These are phyloP conservation scores for Cyclura pinguis DNA, from an alignment of 2,797 vertebrate genomes.

Conservation along the genomic window DNA sequence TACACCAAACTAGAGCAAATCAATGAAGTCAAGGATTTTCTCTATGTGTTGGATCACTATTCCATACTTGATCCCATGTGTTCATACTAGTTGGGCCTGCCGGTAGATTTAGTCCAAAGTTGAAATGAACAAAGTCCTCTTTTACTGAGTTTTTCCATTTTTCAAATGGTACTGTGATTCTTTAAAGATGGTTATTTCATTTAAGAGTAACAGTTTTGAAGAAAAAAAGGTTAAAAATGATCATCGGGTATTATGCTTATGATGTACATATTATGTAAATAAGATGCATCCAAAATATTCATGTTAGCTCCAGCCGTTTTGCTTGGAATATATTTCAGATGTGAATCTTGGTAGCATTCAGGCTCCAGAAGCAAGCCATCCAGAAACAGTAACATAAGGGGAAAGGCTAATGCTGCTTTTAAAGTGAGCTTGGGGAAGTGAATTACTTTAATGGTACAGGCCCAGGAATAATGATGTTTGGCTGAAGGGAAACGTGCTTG, in stretches of 20 bases:
- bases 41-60: too few relatives aligned
- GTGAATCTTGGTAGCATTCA: neutral
- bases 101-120: neutral
- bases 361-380: slow-evolving; percentile 19
- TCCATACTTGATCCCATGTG: too few relatives aligned
- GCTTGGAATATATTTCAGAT: slow-evolving; percentile 23
- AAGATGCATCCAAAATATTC: neutral
- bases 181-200: neutral
- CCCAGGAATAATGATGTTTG: neutral
- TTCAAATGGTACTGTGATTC: neutral
- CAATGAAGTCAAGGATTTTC: too few relatives aligned
- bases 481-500: neutral
- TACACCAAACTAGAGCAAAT: too few relatives aligned
- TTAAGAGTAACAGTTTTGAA: slow-evolving; percentile 2
- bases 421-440: slow-evolving; percentile 35
- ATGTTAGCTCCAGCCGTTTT: slow-evolving; percentile 21
- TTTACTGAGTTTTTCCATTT: neutral
- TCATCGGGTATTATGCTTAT: neutral
- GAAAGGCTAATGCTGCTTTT: slow-evolving; percentile 40
- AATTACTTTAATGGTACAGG: neutral
- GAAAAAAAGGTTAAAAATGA: neutral
- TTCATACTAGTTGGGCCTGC: too few relatives aligned
- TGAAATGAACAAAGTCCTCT: neutral
- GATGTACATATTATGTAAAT: neutral
- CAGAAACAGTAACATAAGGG: slow-evolving; percentile 40